phyloP scores from a whole-genome alignment of 35 echinoderm and acorn worm species.

The Eucidaris tribuloides region DNA sequence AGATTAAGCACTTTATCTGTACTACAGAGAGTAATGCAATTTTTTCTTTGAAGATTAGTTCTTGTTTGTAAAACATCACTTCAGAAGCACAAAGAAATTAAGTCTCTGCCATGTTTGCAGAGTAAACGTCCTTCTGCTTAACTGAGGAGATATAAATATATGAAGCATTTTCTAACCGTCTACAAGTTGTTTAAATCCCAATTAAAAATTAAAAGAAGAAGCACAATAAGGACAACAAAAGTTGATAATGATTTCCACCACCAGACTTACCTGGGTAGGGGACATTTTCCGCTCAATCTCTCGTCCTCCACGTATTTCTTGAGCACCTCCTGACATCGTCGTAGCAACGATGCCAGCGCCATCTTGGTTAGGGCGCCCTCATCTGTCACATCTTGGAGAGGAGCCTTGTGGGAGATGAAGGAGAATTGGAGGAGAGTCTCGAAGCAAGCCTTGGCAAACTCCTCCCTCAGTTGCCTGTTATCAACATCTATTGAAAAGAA shows the following conservation, averaged over 20 bases:
- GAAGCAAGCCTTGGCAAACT: slow-evolving; percentile 99
- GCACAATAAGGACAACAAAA: not conserved
- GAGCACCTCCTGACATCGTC: slow-evolving; percentile 92
- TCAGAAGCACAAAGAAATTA: too few species aligned
- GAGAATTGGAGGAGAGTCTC: slow-evolving; percentile 98
- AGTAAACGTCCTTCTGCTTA: too few species aligned
- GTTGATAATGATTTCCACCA: not conserved
- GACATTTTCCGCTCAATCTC: slow-evolving; percentile 95
- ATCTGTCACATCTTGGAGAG: slow-evolving; percentile 22
- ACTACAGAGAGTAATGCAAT: too few species aligned
- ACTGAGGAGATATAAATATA: not conserved
- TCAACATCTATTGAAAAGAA: slow-evolving; percentile 61
- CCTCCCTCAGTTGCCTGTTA: slow-evolving; percentile 83
- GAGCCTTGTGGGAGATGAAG: slow-evolving; percentile 74
- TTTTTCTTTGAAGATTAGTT: too few species aligned
- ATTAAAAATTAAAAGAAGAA: not conserved
- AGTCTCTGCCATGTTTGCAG: too few species aligned
- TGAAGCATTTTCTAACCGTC: not conserved
- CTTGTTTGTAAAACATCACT: too few species aligned
- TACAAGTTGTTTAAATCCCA: too few species aligned
- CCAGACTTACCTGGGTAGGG: slow-evolving; percentile 75
- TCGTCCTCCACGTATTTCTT: slow-evolving; percentile 99
- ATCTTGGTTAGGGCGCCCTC: slow-evolving; percentile 97
- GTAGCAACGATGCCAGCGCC: slow-evolving; percentile 85
- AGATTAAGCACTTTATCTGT: too few species aligned